Conservation (phyloP, 2,797 vertebrate species). For the Halcyon leucocephala region DNA sequence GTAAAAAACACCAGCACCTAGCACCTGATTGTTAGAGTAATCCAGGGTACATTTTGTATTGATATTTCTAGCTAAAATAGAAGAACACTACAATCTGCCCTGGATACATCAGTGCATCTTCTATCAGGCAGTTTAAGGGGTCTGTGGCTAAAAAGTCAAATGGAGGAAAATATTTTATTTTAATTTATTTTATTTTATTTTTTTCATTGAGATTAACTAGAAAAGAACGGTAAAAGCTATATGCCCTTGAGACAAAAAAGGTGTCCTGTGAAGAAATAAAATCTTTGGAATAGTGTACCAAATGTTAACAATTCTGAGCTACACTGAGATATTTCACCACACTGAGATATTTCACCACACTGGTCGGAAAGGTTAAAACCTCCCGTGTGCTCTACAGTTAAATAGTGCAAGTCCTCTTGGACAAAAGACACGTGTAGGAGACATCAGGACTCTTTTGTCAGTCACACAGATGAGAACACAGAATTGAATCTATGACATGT, state of each 20-base stretch:
- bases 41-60: neutral
- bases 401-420: neutral
- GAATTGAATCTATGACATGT: neutral
- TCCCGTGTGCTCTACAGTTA: neutral
- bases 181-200: neutral
- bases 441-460: neutral
- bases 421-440: neutral
- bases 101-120: neutral
- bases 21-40: neutral
- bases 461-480: neutral
- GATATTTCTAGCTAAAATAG: neutral
- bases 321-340: neutral
- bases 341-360: neutral
- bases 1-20: fast-evolving
- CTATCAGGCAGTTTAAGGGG: neutral
- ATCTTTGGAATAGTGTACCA: neutral
- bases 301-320: neutral
- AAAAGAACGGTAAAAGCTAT: neutral
- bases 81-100: neutral
- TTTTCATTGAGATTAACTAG: neutral
- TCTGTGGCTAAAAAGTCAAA: neutral
- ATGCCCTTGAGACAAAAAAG: neutral
- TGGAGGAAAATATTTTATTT: neutral
- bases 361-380: slow-evolving; percentile 11
- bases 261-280: neutral